A percentile compares a stretch with the other conserved stretches of the same genome.
These are phyloP conservation scores for Formica exsecta DNA, from an alignment of 1,140 invertebrate genomes.

Conservation along the genomic window DNA sequence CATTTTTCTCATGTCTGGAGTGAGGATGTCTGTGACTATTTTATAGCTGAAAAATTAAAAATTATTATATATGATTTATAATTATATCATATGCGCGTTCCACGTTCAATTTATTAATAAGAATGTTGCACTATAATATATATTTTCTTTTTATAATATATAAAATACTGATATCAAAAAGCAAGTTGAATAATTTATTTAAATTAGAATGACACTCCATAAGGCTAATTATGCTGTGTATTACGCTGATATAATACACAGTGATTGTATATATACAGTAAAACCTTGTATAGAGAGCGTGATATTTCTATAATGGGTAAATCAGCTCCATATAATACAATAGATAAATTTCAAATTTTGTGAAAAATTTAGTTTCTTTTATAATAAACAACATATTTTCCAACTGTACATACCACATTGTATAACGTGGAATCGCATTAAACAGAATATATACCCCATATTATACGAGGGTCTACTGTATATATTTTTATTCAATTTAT, in stretches of 20 bases:
- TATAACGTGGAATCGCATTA: too few species aligned
- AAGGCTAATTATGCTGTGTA: conserved; percentile 48
- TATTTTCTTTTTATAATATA: conserved; percentile 11
- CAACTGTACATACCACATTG: too few species aligned
- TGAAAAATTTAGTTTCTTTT: too few species aligned
- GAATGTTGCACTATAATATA: not conserved
- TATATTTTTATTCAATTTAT: too few species aligned
- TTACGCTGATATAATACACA: conserved; percentile 70
- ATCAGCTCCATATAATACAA: too few species aligned
- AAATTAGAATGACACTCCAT: conserved; percentile 65
- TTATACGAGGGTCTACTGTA: too few species aligned
- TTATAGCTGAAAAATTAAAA: not conserved
- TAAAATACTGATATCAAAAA: conserved; percentile 64
- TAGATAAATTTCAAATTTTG: too few species aligned
- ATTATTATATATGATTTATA: conserved; percentile 6
- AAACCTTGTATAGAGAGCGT: conserved; percentile 13
- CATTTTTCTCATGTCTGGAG: not conserved
- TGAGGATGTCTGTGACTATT: conserved; percentile 1
- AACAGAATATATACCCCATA: too few species aligned
- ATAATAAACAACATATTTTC: too few species aligned
- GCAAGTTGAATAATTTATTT: conserved; percentile 70
- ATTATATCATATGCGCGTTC: not conserved
- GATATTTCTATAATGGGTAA: too few species aligned
- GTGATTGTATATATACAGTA: conserved; percentile 71
- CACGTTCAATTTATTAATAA: not conserved